Percentiles rank a stretch among this genome's conserved stretches.
phyloP scores from a whole-genome alignment of 1,140 invertebrate species.

The Leptopilina boulardi region DNA sequence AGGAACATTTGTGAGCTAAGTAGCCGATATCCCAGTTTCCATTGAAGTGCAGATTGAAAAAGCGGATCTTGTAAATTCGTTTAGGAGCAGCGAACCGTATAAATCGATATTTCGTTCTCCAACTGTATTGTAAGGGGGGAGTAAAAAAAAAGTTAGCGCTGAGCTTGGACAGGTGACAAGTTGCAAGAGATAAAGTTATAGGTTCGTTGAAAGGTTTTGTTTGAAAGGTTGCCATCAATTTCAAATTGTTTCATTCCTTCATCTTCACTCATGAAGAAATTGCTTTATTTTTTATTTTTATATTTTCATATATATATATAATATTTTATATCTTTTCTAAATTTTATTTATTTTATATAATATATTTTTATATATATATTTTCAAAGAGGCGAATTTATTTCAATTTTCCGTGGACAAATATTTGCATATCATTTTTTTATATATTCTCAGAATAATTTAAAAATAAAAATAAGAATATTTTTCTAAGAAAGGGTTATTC shows the following conservation, averaged over 20 bases:
- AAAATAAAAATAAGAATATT: too few species aligned
- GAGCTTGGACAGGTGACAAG: slow-evolving; percentile 23
- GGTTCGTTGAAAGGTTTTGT: neutral
- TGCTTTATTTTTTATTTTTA: neutral
- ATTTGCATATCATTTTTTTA: too few species aligned
- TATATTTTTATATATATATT: too few species aligned
- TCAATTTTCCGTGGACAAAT: too few species aligned
- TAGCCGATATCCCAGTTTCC: neutral
- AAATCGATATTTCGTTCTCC: slow-evolving; percentile 27
- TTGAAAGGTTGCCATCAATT: neutral
- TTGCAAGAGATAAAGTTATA: slow-evolving; percentile 16
- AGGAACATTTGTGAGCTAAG: neutral
- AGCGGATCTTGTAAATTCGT: slow-evolving; percentile 18
- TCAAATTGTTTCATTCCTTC: neutral
- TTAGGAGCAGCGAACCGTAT: slow-evolving; percentile 15
- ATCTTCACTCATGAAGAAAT: neutral
- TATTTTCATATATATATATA: neutral
- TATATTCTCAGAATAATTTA: too few species aligned
- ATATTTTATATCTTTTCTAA: neutral
- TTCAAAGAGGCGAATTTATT: too few species aligned
- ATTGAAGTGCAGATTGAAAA: slow-evolving; percentile 10
- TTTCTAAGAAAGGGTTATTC: too few species aligned
- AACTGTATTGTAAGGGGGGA: neutral
- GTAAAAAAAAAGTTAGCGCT: neutral
- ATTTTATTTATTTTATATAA: too few species aligned